Base-by-base conservation (phyloP, 2,888 invertebrate genomes). In the Ischnus inquisitorius region DNA sequence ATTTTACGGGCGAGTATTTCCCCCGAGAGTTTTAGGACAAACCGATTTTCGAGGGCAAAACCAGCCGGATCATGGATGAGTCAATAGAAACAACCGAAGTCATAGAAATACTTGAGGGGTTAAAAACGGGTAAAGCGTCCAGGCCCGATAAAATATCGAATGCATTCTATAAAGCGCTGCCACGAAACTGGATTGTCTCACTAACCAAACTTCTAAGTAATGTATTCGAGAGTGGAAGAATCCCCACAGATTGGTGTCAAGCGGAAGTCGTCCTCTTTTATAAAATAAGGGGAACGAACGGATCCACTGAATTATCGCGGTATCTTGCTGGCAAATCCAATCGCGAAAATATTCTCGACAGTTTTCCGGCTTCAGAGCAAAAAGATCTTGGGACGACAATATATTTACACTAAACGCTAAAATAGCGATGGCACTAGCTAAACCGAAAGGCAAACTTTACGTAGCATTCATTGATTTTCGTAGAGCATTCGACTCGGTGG, bases 401-500 rank as follows among this genome's bases (percentile, higher is more conserved):
- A 85, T 89, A 3, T 89, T 89, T 71, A 80, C 84, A 0, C 68
- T 90, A 3, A 81, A 74, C 3, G 43, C 86, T 3, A 80, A 72
- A 34, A 79, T 88, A 10, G 51, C 78, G 5, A 5, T 78, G 1
- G 76, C 84, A 8, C 34, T 86, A 2, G 54, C 77, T 5, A 79
- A 85, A 78, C 74, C 79, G 16, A 72, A 74, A 48, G 74, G 77
- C 2, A 85, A 83, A 81, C 19, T 89, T 2, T 89, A 76, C 54
- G 84, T 79, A 1, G 82, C 60, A 28, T 89, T 89, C 65, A 69
- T 89, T 2, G 89, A 88, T 43, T 83, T 88, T n/a, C 62, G 68
- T 14, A 71, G 67, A 51, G 80, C 83, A 0, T 89, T 88, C 67
- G 87, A 87, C 65, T 84, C 79, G 2, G 77, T 89, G 0, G 57